Base-by-base conservation (phyloP, 2,113 vertebrate genomes). In the Psittacula cyanocephala region DNA sequence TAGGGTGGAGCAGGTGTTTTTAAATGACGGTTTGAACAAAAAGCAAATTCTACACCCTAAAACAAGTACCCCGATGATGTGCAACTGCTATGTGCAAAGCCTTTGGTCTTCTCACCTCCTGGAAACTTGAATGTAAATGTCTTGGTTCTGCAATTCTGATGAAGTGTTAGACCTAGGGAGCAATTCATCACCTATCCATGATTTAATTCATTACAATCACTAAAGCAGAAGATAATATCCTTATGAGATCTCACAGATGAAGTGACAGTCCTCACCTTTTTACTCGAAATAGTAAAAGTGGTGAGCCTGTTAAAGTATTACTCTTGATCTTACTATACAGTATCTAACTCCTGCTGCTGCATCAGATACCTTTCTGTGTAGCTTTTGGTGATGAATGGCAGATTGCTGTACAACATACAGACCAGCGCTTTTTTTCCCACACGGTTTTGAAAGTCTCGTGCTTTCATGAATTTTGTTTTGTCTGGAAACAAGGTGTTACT, bases 161-260 rank as follows among this genome's bases (percentile, higher is more conserved):
- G 35, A 47, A 77, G 59, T 69, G 2, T 82, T 64, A 95, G 68
- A 83, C 57, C 62, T 86, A 17, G 71, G 89, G 74, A 95, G 81
- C 64, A 62, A 91, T 92, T 96, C 7, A 78, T 97, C 97, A 93
- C 33, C 39, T 23, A 89, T 29, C 28, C 2, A 15, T 80, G 83
- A 95, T 91, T 97, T 96, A 96, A 97, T 96, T 97, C 70, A 95
- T 96, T 96, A 64, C 18, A 84, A 46, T 77, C 89, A 81, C 96
- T 97, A 94, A 22, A 80, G 31, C 64, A 77, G 68, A 79, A 75
- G 57, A 89, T 78, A 87, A 89, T 71, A 57, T 8, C 70, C 53
- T 91, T 50, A 49, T 57, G 39, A 64, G 47, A 35, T 71, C 69
- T 94, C 52, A 27, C 59, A 49, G 91, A 83, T 81, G 33, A 46